Base-by-base conservation (phyloP, 2,888 invertebrate genomes). In the Conistra vaccinii region DNA sequence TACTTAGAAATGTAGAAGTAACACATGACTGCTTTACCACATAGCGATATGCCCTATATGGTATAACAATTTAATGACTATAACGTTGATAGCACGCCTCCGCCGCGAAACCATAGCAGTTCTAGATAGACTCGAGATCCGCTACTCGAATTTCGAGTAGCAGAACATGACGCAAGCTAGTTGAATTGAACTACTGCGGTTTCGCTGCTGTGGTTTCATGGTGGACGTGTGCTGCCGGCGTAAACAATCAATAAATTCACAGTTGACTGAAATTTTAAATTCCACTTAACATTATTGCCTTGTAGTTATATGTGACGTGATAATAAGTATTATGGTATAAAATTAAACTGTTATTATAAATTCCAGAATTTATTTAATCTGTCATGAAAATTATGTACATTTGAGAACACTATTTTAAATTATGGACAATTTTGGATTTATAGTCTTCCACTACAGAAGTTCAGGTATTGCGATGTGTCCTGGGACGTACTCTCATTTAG, bases 351-450 rank as follows among this genome's bases (percentile, higher is more conserved):
- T 42, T 42, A 57, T 60, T 66, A 14, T 26, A 32, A 48, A 42
- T 58, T 83, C 76, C 72, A 75, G 69, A 81, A 76, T 85, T 20
- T 78, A 78, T 83, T 84, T 73, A 73, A 76, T 78, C 55, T 35
- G 32, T 66, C 58, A 67, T 69, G 68, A 83, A 55, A 14, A 58
- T 67, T 73, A 76, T 85, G 74, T 75, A 83, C 75, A 85, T 70
- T 51, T 42, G 23, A 65, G 35, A 76, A 69, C 69, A 66, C 73
- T 78, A 75, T 85, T 81, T 72, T 32, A 45, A 23, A 35, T 20
- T 48, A 65, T 73, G 73, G 63, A n/a, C 45, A 85, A 85, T 85
- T 86, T 87, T 51, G 79, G 62, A 81, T 79, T 83, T 69, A 73
- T 32, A 67, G n/a, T 45, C 26, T 80, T 69, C 23, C 69, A 60